Evolutionary conservation across 2,113 vertebrate species (phyloP).

Genomic region (Perognathus longimembris): DNA sequence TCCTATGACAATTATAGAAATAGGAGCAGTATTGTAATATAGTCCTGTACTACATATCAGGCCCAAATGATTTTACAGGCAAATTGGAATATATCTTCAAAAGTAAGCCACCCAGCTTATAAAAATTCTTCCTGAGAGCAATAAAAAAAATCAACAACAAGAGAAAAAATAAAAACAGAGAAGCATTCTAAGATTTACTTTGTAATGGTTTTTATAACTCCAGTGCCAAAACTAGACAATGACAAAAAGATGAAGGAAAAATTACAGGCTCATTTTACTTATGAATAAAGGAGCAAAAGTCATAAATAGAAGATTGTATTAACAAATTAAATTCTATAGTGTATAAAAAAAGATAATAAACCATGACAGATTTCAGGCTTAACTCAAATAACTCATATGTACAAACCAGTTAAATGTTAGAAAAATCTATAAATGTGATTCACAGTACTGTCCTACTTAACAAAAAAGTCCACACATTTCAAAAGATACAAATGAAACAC

Average conservation of each 20-base stretch:
- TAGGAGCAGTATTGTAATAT: not conserved
- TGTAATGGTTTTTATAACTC: not conserved
- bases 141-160: too few species aligned
- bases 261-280: conserved; percentile 24
- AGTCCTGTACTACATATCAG: not conserved
- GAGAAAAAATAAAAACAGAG: not conserved
- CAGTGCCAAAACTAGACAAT: not conserved
- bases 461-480: not conserved
- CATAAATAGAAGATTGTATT: conserved; percentile 1
- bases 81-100: conserved; percentile 20
- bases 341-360: conserved; percentile 36
- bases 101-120: conserved; percentile 6
- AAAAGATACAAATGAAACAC: not conserved
- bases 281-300: conserved; percentile 29
- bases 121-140: conserved; percentile 22
- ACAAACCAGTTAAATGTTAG: conserved; percentile 36
- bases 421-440: conserved; percentile 21
- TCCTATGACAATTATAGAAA: conserved; percentile 21
- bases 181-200: conserved; percentile 31
- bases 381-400: not conserved
- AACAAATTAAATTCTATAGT: conserved; percentile 53
- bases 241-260: conserved; percentile 5
- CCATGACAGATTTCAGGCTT: not conserved
- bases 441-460: conserved; percentile 1
- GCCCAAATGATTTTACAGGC: conserved; percentile 1